A percentile compares a stretch with the other conserved stretches of the same genome.
Conservation (phyloP, 2,888 invertebrate genomes). For the Calameuta idolon region DNA sequence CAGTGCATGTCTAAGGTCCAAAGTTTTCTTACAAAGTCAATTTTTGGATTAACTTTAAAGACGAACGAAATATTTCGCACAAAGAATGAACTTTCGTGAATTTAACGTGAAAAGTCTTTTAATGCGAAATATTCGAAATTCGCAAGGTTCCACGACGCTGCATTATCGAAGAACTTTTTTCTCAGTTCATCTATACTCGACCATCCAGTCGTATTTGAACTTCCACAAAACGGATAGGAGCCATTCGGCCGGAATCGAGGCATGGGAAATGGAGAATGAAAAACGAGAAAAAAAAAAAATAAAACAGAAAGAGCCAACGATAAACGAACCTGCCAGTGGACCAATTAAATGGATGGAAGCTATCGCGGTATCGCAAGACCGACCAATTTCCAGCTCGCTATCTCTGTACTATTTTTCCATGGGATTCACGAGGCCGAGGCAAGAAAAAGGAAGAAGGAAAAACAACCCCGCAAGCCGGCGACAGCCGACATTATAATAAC, state of each 20-base stretch:
- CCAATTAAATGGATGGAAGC: neutral
- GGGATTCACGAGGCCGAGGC: slow-evolving; percentile 21
- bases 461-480: slow-evolving; percentile 3
- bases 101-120: neutral
- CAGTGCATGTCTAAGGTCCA: slow-evolving; percentile 23
- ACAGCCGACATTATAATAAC: slow-evolving; percentile 50
- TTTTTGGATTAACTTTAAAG: neutral
- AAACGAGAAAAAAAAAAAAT: neutral
- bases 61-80: neutral
- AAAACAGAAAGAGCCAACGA: neutral
- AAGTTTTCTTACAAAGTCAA: slow-evolving; percentile 38
- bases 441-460: slow-evolving; percentile 7
- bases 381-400: slow-evolving; percentile 41
- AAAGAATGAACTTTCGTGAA: neutral
- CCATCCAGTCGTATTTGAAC: neutral
- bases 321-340: neutral
- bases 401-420: slow-evolving; percentile 39
- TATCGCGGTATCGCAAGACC: slow-evolving; percentile 14
- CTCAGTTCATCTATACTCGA: neutral
- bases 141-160: neutral
- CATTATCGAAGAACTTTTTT: neutral
- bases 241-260: neutral
- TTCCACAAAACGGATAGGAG: neutral
- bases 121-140: neutral
- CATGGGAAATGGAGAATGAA: neutral